These are phyloP conservation scores for Fopius arisanus DNA, from an alignment of 1,140 invertebrate genomes.

Conservation along the genomic window DNA sequence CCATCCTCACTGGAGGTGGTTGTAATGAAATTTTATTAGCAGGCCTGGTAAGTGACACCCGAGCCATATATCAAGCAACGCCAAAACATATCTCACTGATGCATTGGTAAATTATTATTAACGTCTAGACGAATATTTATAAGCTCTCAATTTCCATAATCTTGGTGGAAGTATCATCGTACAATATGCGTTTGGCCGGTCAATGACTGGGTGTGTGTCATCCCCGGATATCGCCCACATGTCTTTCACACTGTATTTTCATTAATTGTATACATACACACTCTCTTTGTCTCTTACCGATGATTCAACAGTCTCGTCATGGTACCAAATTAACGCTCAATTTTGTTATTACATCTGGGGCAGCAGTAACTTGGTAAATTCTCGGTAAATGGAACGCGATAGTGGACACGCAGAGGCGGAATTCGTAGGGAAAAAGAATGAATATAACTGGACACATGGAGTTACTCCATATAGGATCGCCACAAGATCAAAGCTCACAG, in stretches of 20 bases:
- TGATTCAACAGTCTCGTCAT: neutral
- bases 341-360: neutral
- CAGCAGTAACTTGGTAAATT: neutral
- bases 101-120: slow-evolving; percentile 29
- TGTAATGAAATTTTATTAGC: slow-evolving; percentile 34
- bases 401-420: neutral
- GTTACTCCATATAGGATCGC: neutral
- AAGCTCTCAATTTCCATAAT: slow-evolving; percentile 18
- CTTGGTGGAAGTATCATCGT: neutral
- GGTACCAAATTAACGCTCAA: neutral
- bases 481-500: slow-evolving; percentile 23
- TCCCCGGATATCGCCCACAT: slow-evolving; percentile 16
- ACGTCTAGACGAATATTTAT: slow-evolving; percentile 29
- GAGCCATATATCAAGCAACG: slow-evolving; percentile 17
- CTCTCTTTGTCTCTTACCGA: neutral
- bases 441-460: neutral
- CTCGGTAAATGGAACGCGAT: neutral
- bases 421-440: neutral
- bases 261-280: neutral
- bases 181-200: neutral
- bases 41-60: slow-evolving; percentile 27
- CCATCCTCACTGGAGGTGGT: neutral
- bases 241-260: slow-evolving; percentile 4
- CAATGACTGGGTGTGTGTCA: slow-evolving; percentile 14
- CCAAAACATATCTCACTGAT: neutral